A percentile compares a stretch with the other conserved stretches of the same genome.
Conservation (phyloP, 2,797 vertebrate species). For the Hyperoplus lanceolatus region DNA sequence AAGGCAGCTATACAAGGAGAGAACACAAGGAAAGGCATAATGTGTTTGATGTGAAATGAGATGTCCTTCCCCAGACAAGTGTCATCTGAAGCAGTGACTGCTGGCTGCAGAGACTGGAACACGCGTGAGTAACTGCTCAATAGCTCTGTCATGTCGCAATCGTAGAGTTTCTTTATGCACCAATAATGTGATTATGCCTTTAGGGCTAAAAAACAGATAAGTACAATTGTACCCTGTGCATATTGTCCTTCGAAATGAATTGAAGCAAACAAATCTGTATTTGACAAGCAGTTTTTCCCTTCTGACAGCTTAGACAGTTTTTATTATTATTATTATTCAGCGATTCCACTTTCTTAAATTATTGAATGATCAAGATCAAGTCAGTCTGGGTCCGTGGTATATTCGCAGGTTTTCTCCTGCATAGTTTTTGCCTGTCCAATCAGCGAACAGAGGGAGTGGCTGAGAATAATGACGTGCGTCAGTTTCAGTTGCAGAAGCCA, state of each 20-base stretch:
- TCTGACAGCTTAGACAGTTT: neutral
- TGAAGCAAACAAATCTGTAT: constrained; percentile 5
- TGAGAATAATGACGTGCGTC: no score
- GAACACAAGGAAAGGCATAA: neutral
- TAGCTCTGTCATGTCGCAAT: neutral
- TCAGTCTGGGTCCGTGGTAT: no score
- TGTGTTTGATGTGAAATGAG: constrained; percentile 14
- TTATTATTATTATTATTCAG: no score
- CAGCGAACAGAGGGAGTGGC: no score
- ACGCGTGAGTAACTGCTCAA: constrained; percentile 22
- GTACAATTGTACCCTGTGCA: constrained; percentile 1
- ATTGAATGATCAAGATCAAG: no score
- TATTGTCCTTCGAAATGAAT: constrained; percentile 6
- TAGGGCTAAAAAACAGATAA: constrained; percentile 10
- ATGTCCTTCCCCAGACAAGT: constrained; percentile 31
- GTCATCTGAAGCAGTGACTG: constrained; percentile 16
- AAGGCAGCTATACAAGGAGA: neutral
- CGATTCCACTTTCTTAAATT: no score
- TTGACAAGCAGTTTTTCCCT: neutral
- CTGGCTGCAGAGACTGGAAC: constrained; percentile 9
- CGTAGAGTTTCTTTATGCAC: constrained; percentile 3
- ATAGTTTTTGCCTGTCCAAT: no score
- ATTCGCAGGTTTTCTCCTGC: no score
- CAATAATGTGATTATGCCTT: constrained; percentile 11
- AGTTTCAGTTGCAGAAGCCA: no score